These are phyloP conservation scores for Atractosteus spatula DNA, from an alignment of 2,113 vertebrate species.

Conservation along the genomic window DNA sequence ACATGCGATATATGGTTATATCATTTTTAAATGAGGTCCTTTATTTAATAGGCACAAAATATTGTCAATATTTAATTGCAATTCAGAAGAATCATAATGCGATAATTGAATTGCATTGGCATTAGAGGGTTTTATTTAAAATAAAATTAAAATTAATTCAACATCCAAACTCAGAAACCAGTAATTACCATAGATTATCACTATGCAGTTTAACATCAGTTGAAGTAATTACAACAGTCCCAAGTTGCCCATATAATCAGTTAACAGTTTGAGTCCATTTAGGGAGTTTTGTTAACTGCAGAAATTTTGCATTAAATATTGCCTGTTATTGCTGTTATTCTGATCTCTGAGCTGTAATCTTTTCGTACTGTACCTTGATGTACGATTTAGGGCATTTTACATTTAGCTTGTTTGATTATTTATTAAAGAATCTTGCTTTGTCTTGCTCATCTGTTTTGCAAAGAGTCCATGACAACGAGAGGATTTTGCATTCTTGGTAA, in stretches of 20 bases:
- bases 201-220: constrained; percentile 52
- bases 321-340: constrained; percentile 7
- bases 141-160: constrained; percentile 58
- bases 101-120: constrained; percentile 45
- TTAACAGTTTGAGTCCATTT: constrained; percentile 46
- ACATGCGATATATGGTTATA: too few relatives aligned
- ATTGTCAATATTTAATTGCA: not conserved
- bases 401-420: not conserved
- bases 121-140: constrained; percentile 65
- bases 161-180: constrained; percentile 54
- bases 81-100: constrained; percentile 37
- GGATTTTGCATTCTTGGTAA: not conserved
- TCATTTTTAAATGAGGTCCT: too few relatives aligned
- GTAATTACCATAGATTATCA: constrained; percentile 69
- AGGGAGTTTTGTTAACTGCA: constrained; percentile 30
- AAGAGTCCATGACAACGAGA: not conserved
- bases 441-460: not conserved
- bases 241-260: constrained; percentile 59
- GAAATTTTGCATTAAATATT: constrained; percentile 31
- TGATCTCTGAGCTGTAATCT: constrained; percentile 15
- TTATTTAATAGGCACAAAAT: too few relatives aligned
- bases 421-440: not conserved
- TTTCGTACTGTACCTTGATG: not conserved
- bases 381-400: not conserved
- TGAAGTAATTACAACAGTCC: constrained; percentile 68